Conservation (phyloP, 2,797 vertebrate genomes). For the Pseudochirops corinnae region DNA sequence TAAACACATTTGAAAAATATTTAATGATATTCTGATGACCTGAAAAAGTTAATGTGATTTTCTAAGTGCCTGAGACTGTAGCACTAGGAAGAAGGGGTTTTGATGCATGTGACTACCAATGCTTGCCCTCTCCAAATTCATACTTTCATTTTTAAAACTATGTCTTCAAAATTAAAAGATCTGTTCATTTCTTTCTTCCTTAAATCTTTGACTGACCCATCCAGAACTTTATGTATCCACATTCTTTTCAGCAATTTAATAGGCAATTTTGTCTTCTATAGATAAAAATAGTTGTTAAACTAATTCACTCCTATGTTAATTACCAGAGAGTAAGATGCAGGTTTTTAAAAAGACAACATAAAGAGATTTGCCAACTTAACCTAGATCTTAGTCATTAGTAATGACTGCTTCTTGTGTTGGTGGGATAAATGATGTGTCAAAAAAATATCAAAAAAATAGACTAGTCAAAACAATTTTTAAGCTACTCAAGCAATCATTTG, state of each 20-base stretch:
- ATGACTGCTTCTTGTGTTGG: not conserved
- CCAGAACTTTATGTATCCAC: not conserved
- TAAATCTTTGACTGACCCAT: not conserved
- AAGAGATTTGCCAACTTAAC: not conserved
- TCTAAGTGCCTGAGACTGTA: slow-evolving; percentile 33
- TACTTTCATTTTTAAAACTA: slow-evolving; percentile 9
- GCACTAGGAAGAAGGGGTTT: not conserved
- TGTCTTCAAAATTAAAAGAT: not conserved
- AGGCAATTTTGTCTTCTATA: not conserved
- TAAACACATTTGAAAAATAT: slow-evolving; percentile 38
- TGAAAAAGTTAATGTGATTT: not conserved
- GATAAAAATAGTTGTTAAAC: not conserved
- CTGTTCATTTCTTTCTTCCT: not conserved
- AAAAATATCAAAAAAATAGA: not conserved
- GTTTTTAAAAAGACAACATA: slow-evolving; percentile 8
- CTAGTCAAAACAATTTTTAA: not conserved
- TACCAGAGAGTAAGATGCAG: slow-evolving; percentile 24
- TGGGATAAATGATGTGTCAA: not conserved
- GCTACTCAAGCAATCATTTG: not conserved
- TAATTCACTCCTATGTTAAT: slow-evolving; percentile 3
- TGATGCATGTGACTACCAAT: slow-evolving; percentile 15
- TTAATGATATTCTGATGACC: not conserved
- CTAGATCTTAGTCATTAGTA: not conserved
- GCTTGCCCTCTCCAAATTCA: slow-evolving; percentile 15
- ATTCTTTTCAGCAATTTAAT: not conserved